phyloP scores from a whole-genome alignment of 2,113 vertebrate genomes.

The Phyllostomus hastatus region DNA sequence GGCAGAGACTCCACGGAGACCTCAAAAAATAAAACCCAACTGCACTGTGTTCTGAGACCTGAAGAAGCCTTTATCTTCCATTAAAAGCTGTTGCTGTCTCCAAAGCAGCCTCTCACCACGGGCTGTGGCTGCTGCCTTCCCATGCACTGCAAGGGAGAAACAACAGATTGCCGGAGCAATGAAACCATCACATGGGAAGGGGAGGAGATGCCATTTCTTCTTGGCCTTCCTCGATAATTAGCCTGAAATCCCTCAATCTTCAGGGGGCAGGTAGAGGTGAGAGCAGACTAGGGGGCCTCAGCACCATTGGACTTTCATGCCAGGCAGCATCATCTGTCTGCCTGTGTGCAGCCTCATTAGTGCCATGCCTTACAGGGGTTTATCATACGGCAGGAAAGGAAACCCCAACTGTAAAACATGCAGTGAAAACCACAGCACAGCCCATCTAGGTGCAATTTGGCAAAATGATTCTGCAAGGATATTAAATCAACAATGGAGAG shows the following conservation, averaged over 20 bases:
- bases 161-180: constrained; percentile 46
- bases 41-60: neutral
- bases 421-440: neutral
- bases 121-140: constrained; percentile 7
- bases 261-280: neutral
- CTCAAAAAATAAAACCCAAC: neutral
- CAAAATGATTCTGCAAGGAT: neutral
- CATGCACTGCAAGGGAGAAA: neutral
- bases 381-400: constrained; percentile 44
- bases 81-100: neutral
- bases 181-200: constrained; percentile 38
- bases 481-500: neutral
- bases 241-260: constrained; percentile 14
- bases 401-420: neutral
- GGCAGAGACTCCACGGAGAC: neutral
- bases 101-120: neutral
- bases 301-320: neutral
- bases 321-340: neutral
- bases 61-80: neutral
- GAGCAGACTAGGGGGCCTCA: neutral
- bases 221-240: constrained; percentile 42
- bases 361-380: neutral
- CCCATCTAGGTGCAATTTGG: neutral
- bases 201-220: neutral
- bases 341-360: neutral